phyloP scores from a whole-genome alignment of 2,888 invertebrate genomes.

The Imbricaverruca yamaguchii region DNA sequence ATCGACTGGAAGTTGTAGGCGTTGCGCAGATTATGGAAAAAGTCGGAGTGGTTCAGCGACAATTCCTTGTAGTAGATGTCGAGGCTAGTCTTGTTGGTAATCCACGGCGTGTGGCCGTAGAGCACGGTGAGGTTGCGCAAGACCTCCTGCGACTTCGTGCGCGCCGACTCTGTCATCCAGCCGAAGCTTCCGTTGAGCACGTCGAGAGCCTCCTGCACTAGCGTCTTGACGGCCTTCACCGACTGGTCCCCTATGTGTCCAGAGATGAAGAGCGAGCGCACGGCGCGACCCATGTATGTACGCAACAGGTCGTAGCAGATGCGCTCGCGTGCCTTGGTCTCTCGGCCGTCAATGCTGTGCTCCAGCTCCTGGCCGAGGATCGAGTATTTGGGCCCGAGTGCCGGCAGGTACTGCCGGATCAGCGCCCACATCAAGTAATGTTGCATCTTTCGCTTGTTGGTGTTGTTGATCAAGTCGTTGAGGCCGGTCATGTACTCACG shows the following conservation, averaged over 20 bases:
- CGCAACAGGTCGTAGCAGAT: slow-evolving; percentile 18
- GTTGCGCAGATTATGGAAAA: neutral
- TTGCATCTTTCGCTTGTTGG: neutral
- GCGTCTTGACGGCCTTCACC: neutral
- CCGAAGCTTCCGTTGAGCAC: slow-evolving; percentile 20
- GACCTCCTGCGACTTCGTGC: neutral
- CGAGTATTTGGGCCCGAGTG: slow-evolving; percentile 20
- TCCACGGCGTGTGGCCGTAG: slow-evolving; percentile 19
- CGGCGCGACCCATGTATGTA: slow-evolving; percentile 20
- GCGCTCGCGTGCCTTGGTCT: slow-evolving; percentile 10
- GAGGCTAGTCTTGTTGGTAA: neutral
- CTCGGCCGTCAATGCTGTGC: slow-evolving; percentile 10
- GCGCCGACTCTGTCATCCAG: slow-evolving; percentile 13
- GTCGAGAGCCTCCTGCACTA: neutral
- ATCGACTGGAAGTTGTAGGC: slow-evolving; percentile 14
- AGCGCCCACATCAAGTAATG: slow-evolving; percentile 15
- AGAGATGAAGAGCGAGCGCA: slow-evolving; percentile 15
- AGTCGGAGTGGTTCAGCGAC: neutral
- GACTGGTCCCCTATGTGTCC: slow-evolving; percentile 20
- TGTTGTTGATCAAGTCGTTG: slow-evolving; percentile 8
- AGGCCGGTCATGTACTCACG: slow-evolving; percentile 14
- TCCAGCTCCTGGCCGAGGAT: slow-evolving; percentile 14
- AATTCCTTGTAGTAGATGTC: neutral
- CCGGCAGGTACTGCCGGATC: neutral
- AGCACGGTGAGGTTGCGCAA: neutral